These are phyloP conservation scores for Origma solitaria DNA, from an alignment of 2,113 vertebrate genomes.

Conservation along the genomic window DNA sequence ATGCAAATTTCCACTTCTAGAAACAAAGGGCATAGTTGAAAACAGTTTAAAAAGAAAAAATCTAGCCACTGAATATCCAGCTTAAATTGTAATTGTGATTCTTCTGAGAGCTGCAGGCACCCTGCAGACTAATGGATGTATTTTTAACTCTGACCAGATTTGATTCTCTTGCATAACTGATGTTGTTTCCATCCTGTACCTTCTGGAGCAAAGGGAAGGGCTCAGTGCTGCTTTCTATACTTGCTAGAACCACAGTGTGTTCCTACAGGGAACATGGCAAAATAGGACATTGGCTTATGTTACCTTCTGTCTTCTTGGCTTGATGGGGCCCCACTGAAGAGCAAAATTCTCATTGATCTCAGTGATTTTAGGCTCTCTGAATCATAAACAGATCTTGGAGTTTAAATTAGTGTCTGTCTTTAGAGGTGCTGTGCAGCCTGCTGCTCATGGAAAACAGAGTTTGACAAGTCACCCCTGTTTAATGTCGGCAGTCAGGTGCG, in stretches of 20 bases:
- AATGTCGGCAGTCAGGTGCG: background rate
- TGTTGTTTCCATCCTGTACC: background rate
- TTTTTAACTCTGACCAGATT: slow-evolving; percentile 32
- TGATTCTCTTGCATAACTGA: background rate
- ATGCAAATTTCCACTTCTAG: background rate
- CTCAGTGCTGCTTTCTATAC: background rate
- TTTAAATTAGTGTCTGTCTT: background rate
- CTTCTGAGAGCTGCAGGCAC: background rate
- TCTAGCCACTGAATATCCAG: background rate
- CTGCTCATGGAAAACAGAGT: background rate
- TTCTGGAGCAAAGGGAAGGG: background rate
- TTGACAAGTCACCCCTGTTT: background rate
- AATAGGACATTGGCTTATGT: background rate
- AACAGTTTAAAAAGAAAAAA: background rate
- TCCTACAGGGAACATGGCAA: background rate
- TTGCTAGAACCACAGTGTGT: background rate
- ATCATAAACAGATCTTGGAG: background rate
- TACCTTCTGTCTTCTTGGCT: background rate
- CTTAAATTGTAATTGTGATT: background rate
- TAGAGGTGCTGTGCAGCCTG: background rate
- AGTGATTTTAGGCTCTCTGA: background rate
- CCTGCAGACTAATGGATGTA: background rate
- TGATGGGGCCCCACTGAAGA: background rate
- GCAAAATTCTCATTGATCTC: background rate
- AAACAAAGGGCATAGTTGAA: background rate